phyloP scores from a whole-genome alignment of 2,113 vertebrate genomes.

The Atractosteus spatula region DNA sequence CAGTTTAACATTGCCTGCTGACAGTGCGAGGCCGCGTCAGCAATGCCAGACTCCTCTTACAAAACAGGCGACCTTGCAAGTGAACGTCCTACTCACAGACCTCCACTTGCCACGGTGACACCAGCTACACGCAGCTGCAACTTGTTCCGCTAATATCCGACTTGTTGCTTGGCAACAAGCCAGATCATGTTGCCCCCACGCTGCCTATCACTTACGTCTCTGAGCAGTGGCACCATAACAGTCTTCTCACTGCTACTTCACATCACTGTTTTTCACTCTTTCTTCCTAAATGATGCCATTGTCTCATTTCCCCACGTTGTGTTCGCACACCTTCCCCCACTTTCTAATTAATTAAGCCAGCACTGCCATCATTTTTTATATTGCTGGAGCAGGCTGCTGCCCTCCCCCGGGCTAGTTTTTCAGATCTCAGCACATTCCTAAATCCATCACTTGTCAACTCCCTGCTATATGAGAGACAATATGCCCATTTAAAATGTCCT shows the following conservation, averaged over 20 bases:
- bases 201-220: constrained; percentile 51
- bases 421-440: constrained; percentile 79
- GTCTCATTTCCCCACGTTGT: constrained; percentile 41
- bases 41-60: not conserved
- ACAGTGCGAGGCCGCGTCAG: not conserved
- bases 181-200: constrained; percentile 44
- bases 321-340: constrained; percentile 43
- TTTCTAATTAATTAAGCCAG: constrained; percentile 67
- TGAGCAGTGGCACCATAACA: constrained; percentile 43
- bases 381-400: constrained; percentile 67
- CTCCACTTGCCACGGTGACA: constrained; percentile 33
- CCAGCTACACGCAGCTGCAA: constrained; percentile 65
- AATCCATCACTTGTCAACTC: constrained; percentile 74
- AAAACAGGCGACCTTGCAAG: constrained; percentile 9
- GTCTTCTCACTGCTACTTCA: constrained; percentile 52
- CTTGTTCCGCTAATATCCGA: constrained; percentile 73
- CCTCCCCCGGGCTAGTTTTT: constrained; percentile 49
- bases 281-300: constrained; percentile 16
- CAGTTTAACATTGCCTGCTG: constrained; percentile 5
- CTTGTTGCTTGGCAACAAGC: constrained; percentile 60
- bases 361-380: constrained; percentile 45
- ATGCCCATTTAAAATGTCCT: constrained; percentile 51
- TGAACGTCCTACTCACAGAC: constrained; percentile 22
- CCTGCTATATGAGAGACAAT: constrained; percentile 61
- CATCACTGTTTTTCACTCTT: constrained; percentile 18